Percentiles rank a stretch among this genome's conserved stretches.
Conservation (phyloP, 2,113 vertebrate genomes). For the Anolis sagrei region DNA sequence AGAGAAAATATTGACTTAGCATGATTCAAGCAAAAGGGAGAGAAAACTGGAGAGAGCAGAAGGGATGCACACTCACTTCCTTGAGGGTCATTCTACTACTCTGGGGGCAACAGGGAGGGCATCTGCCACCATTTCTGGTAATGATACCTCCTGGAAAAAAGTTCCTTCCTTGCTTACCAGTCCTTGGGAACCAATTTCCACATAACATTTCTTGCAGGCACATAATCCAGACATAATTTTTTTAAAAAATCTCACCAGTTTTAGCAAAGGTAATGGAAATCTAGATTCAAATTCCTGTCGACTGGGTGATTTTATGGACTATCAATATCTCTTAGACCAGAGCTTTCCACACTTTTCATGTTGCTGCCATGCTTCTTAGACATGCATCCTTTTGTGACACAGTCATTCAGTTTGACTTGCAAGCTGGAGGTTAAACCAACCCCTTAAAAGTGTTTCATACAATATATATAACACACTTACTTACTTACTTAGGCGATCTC, state of each 20-base stretch:
- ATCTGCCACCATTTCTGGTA: background rate
- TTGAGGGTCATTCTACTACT: rapidly evolving
- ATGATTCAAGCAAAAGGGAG: background rate
- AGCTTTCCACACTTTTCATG: no score
- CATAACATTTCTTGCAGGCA: no score
- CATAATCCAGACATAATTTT: background rate
- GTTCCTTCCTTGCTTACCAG: background rate
- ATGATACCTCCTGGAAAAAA: rapidly evolving
- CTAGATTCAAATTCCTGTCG: no score
- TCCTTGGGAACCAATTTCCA: background rate
- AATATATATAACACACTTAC: no score
- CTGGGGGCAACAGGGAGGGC: background rate
- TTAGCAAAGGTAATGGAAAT: background rate
- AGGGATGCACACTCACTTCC: rapidly evolving
- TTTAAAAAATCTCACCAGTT: background rate
- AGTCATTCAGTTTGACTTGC: no score
- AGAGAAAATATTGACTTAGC: conserved; percentile 24
- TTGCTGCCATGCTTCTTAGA: no score
- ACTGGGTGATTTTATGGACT: no score
- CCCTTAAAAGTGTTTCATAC: no score
- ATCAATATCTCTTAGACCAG: no score
- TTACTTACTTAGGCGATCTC: no score
- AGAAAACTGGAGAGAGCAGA: background rate
- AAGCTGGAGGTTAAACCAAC: no score
- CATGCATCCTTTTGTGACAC: no score